Evolutionary conservation across 30 jellyfish, hydroid and myxozoan species (phyloP), one percentile per base, ranked within the genome.

Genomic region (Chrysaora quinquecirrha): DNA sequence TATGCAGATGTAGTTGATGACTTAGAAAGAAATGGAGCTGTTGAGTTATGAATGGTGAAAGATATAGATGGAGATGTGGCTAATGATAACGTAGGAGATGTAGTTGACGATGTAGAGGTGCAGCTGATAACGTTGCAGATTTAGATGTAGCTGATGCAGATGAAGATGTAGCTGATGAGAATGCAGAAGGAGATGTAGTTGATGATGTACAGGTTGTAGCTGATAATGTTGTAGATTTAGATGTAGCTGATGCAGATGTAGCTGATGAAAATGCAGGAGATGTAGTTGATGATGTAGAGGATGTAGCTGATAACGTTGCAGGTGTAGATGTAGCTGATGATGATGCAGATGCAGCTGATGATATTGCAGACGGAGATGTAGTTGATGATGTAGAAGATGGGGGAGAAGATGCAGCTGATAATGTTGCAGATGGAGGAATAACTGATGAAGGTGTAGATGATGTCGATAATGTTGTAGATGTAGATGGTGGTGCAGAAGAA

Each of bases 261-360:
- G 54, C 54, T 38, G 54, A 38, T 38, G 54, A 38, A 3, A 38
- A 3, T 38, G 54, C 54, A 38, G 54, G 54, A 38, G 54, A 38
- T 38, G 54, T 38, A 38, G 54, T 38, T 38, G 14, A 38, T 38
- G 54, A 38, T 38, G 54, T 38, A 38, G 54, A 38, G 54, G 54
- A 38, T 38, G 6, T 38, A 38, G 54, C 54, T 38, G 54, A 38
- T 38, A 38, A 38, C 54, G 54, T 38, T 38, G 54, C 11, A 38
- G 54, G 14, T 38, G 54, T 38, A 38, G 54, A 38, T 38, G 54
- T 38, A 38, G 54, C 54, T 38, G 54, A 38, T 38, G 54, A 38
- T 38, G 54, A 38, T 38, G 54, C 54, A 38, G 54, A 38, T 38
- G 54, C 54, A 38, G 54, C 54, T 38, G 54, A 38, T 38, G 54